Base-by-base conservation (phyloP, 2,113 vertebrate genomes). In the Bothrops jararaca region DNA sequence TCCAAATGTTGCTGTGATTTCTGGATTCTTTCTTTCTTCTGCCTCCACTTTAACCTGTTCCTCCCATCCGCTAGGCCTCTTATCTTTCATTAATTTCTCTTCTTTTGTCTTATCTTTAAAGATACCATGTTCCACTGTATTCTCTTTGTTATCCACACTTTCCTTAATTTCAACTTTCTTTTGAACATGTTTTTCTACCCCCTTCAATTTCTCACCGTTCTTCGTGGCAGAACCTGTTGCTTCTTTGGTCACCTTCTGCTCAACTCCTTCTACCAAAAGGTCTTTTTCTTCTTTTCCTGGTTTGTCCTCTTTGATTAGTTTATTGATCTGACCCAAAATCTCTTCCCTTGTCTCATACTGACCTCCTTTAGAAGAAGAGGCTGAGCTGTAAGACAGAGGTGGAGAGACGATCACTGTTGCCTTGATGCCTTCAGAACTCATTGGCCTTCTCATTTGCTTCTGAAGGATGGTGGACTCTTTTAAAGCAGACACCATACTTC, bases 21-120 rank as follows among this genome's bases (percentile, higher is more conserved):
- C 90, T 23, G 92, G 94, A 94, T 91, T 48, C 86, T 87, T 54
- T 34, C 94, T 95, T 6, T 94, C 39, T 12, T 89, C 97, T 88
- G 95, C 96, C 15, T 95, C 96, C 18, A 96, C 58, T 95, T 94
- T 96, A 4, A 96, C 89, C 10, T 95, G 39, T 53, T 97, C 97
- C 89, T 98, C 97, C 42, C 20, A 97, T 39, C 95, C 92, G 53
- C 95, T 88, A 1, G 95, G 95, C 11, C 94, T 94, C 89, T 80
- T 95, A 92, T 97, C 96, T 89, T 95, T 95, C 50, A 92, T 93
- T 95, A n/a, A 91, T 92, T 13, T 93, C 54, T 93, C 85, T 64
- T 86, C 56, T 13, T 64, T 95, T 86, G 23, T 26, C n/a, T 8
- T 91, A 90, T 93, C 50, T 74, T 53, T 87, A 34, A 90, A 57